Conservation (phyloP, 2,797 vertebrate genomes). For the Cynopterus sphinx region DNA sequence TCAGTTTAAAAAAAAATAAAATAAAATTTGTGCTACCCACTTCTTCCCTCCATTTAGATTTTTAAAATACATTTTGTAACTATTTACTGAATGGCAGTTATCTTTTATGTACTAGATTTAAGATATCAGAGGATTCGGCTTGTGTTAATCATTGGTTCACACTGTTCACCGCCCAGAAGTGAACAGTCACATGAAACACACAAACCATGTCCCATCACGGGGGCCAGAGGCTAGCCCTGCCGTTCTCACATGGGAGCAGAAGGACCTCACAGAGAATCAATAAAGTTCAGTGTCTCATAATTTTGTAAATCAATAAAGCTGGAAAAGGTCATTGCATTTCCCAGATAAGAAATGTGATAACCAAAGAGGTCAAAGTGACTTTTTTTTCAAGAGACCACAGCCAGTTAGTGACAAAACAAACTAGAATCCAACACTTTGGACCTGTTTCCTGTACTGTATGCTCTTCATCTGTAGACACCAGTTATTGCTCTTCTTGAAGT, state of each 20-base stretch:
- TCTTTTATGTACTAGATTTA: not conserved
- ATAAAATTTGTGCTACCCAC: not conserved
- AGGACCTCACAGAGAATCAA: not conserved
- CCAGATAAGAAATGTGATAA: not conserved
- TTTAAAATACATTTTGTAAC: not conserved
- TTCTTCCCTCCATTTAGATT: not conserved
- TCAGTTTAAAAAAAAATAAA: not conserved
- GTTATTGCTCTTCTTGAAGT: not conserved
- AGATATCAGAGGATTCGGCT: not conserved
- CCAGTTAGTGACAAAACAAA: not conserved
- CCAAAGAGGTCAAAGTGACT: not conserved
- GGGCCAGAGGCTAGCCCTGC: not conserved
- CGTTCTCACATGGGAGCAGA: not conserved
- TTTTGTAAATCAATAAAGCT: not conserved
- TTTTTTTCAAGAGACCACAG: not conserved
- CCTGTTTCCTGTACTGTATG: not conserved
- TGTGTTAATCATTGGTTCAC: not conserved
- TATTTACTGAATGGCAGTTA: not conserved
- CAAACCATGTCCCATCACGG: not conserved
- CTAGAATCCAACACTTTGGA: not conserved
- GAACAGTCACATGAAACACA: not conserved
- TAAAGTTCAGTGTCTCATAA: not conserved
- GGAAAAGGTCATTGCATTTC: not conserved
- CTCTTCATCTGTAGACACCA: not conserved
- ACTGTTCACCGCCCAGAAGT: not conserved